Evolutionary conservation across 2,888 invertebrate genomes (phyloP), one percentile per base, ranked within the genome.

Genomic region (Barypeithes pellucidus): DNA sequence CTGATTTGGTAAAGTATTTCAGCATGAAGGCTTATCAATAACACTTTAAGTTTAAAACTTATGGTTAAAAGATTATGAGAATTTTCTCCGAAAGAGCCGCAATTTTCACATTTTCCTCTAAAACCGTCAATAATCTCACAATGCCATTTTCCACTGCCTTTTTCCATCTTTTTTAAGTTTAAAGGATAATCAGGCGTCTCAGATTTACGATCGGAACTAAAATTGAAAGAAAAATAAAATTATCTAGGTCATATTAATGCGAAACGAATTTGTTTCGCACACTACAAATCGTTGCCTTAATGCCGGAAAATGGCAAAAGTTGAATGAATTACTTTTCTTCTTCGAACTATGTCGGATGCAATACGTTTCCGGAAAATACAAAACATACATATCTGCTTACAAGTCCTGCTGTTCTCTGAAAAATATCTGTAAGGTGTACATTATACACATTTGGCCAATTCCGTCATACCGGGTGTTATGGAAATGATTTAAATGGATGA

Each of bases 221-320:
- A 29, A 57, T 57, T 33, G 54, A 33, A 57, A 57, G 54, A 57
- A 29, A 52, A 57, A 57, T 33, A 57, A 57, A 57, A 57, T 16
- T 57, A 57, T 33, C 54, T 57, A 33, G 36, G 54, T 52, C 52
- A 52, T 52, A 52, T 52, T 52, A 52, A 52, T 52, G 52, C n/a
- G 52, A 52, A 52, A 29, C 29, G 52, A 29, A 52, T 52, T 52
- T 29, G 29, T 52, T 52, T 52, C 52, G 14, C 52, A 52, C 29
- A 52, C 52, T 52, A n/a, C 52, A 52, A 52, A 29, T 52, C 52
- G 24, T n/a, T 52, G 14, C 52, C 29, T 52, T 52, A 52, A 52
- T 52, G 29, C 12, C 22, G 11, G 24, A 12, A 52, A 52, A 52
- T 11, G 29, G 52, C 11, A 24, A 52, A 52, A 8, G 24, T 52